Percentiles rank a stretch among this genome's conserved stretches.
Conservation (phyloP, 2,888 invertebrate genomes). For the Ernsta delagoae region DNA sequence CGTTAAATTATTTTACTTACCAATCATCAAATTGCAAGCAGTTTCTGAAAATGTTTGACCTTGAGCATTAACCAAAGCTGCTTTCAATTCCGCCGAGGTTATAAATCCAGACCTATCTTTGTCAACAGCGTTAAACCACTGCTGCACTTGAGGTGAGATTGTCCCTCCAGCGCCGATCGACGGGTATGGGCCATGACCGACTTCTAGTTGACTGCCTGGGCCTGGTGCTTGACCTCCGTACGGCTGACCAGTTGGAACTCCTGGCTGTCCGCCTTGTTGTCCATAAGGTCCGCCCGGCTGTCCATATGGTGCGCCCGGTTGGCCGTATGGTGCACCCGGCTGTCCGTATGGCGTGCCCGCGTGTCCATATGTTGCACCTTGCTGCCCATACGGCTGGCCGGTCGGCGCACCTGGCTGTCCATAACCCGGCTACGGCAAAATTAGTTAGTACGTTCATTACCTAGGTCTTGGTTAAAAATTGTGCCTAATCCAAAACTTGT, state of each 20-base stretch:
- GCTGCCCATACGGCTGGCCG: too few species aligned
- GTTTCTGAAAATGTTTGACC: conserved; percentile 93
- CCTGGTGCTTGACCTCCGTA: conserved; percentile 41
- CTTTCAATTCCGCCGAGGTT: conserved; percentile 89
- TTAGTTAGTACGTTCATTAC: too few species aligned
- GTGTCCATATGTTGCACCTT: too few species aligned
- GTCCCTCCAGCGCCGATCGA: conserved; percentile 79
- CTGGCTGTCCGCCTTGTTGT: conserved; percentile 44
- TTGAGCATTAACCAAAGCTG: conserved; percentile 93
- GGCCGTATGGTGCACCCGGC: conserved; percentile 39
- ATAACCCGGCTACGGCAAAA: conserved; percentile 45
- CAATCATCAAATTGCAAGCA: conserved; percentile 95
- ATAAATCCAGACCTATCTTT: conserved; percentile 93
- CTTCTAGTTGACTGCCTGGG: conserved; percentile 57
- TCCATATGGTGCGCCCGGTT: conserved; percentile 39
- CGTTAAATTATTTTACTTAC: conserved; percentile 62
- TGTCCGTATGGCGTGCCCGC: too few species aligned
- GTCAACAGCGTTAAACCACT: conserved; percentile 94
- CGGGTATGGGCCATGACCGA: conserved; percentile 79
- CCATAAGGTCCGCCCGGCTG: conserved; percentile 42
- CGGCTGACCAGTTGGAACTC: conserved; percentile 10
- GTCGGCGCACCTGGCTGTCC: too few species aligned
- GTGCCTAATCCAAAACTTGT: too few species aligned
- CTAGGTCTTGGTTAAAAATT: too few species aligned
- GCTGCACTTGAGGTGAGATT: conserved; percentile 89